A percentile compares a stretch with the other conserved stretches of the same genome.
phyloP scores from a whole-genome alignment of 2,113 vertebrate species.

The Gopherus flavomarginatus region DNA sequence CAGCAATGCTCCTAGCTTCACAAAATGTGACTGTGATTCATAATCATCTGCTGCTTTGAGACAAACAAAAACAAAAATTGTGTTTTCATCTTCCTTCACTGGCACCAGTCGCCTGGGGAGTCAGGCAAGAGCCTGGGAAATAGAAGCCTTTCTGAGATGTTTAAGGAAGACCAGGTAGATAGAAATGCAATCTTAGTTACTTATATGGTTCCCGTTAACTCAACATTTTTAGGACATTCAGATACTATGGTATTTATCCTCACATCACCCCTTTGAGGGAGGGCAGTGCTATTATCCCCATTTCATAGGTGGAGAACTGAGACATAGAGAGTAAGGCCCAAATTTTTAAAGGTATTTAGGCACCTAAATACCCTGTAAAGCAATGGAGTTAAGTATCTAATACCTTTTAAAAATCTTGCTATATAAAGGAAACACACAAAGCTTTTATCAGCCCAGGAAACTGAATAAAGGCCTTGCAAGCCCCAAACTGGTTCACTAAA shows the following conservation, averaged over 20 bases:
- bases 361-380: neutral
- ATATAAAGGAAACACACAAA: neutral
- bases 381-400: neutral
- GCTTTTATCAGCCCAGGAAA: neutral
- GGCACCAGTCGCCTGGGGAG: neutral
- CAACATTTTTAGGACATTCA: too few species aligned
- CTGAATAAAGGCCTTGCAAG: neutral
- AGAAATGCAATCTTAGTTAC: neutral
- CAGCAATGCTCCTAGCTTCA: slow-evolving; percentile 13
- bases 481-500: neutral
- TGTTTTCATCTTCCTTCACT: neutral
- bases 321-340: neutral
- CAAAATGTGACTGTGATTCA: slow-evolving; percentile 28
- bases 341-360: neutral
- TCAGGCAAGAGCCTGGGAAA: neutral
- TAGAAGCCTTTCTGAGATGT: neutral
- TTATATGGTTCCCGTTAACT: neutral
- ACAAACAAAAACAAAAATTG: neutral
- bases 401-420: neutral
- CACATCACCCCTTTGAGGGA: neutral
- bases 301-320: neutral
- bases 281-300: neutral
- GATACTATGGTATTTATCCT: neutral
- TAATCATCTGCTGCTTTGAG: slow-evolving; percentile 29
- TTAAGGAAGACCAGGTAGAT: neutral